Evolutionary conservation across 2,113 vertebrate genomes (phyloP), one percentile per base, ranked within the genome.

Genomic region (Panthera tigris): DNA sequence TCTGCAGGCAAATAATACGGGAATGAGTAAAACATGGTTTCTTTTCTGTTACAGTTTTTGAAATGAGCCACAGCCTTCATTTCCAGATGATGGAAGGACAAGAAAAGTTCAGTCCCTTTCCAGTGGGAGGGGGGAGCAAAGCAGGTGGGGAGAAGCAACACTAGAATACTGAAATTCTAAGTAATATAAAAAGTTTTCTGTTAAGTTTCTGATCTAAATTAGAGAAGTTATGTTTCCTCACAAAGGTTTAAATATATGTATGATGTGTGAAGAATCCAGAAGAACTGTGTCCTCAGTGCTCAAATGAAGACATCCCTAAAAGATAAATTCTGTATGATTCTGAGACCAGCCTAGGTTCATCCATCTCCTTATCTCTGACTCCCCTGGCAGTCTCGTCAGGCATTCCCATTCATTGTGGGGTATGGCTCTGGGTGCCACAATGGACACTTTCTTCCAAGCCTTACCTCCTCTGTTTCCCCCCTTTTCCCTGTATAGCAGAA

Each of bases 81-180:
- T 89, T 92, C 14, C 14, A 71, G 89, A 63, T 92, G 79, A 83
- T 65, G 83, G 13, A 93, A 92, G 23, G 9, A 48, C 15, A 41
- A 39, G 45, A 48, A 80, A 81, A 52, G 4, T 65, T 57, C 19
- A 41, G 13, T 95, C 3, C 1, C 18, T 79, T 92, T 66, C 39
- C 33, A 76, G 2, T 23, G 33, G 10, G 11, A 82, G 9, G 7
- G 55, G 33, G 92, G 41, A 23, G 18, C 11, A 8, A n/a, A 4
- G 50, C 15, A 1, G 29, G 3, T 0, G 3, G 9, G 16, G 33
- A 41, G 1, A 61, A 25, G 27, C 25, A 36, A 87, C 12, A 23
- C 39, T 81, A 33, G 6, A 8, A 74, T 63, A 19, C n/a, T 6
- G 3, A 66, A 78, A 79, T 25, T 18, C 31, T 82, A 55, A 78